A percentile compares a stretch with the other conserved stretches of the same genome.
Evolutionary conservation across 2,113 vertebrate species (phyloP).

Genomic region (Nettapus auritus): DNA sequence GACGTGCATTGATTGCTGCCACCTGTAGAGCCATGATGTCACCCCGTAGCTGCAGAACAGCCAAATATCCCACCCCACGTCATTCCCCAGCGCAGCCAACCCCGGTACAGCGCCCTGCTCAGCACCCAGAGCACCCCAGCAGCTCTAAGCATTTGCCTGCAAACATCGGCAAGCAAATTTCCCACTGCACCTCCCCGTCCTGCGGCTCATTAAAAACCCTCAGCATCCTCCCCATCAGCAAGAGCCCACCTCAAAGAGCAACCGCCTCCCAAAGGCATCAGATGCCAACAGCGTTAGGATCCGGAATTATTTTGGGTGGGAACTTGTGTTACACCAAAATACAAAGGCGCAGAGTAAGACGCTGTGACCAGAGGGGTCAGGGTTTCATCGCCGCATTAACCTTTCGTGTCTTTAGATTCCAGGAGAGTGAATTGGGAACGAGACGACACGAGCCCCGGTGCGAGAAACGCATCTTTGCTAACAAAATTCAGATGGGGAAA

Average conservation of each 20-base stretch:
- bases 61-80: neutral
- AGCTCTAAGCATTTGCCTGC: neutral
- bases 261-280: neutral
- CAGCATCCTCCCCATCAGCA: constrained; percentile 1
- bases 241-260: constrained; percentile 32
- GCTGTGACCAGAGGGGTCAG: constrained; percentile 62
- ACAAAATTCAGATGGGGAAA: neutral
- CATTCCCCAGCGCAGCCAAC: neutral
- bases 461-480: constrained; percentile 48
- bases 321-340: constrained; percentile 61
- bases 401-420: constrained; percentile 66
- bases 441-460: constrained; percentile 1
- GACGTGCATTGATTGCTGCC: constrained; percentile 23
- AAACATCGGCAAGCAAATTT: neutral
- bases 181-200: neutral
- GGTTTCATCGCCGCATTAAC: constrained; percentile 73
- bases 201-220: neutral
- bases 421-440: constrained; percentile 57
- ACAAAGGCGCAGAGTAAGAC: constrained; percentile 64
- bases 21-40: constrained; percentile 31
- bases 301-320: constrained; percentile 52
- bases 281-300: constrained; percentile 53
- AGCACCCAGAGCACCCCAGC: neutral
- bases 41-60: neutral
- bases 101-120: neutral